Conservation (phyloP, 2,797 vertebrate genomes). For the Artibeus lituratus region DNA sequence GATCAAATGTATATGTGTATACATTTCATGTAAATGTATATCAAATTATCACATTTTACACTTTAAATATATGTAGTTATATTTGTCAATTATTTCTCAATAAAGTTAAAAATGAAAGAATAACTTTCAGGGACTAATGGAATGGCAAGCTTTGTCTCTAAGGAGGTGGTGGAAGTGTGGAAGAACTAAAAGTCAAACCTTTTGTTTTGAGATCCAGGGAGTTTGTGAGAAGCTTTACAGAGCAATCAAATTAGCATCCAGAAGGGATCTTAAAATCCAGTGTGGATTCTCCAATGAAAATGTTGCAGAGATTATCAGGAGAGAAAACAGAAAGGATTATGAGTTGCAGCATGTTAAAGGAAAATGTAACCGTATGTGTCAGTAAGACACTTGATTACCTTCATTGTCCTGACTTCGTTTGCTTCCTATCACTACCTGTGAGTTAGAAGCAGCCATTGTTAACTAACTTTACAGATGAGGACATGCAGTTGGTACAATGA, state of each 20-base stretch:
- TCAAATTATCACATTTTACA: not conserved
- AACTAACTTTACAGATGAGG: not conserved
- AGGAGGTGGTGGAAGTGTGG: not conserved
- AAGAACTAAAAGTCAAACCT: not conserved
- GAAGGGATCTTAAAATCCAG: not conserved
- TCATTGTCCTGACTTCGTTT: not conserved
- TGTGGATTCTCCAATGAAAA: not conserved
- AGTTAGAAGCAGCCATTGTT: not conserved
- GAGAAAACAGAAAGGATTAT: not conserved
- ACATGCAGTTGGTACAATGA: not conserved
- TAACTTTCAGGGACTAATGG: not conserved
- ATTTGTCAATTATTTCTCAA: not conserved
- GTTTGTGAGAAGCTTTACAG: not conserved
- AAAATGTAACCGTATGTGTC: not conserved
- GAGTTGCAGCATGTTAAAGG: not conserved
- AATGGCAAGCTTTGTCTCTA: not conserved
- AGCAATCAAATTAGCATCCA: not conserved
- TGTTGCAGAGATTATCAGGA: not conserved
- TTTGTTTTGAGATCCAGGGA: not conserved
- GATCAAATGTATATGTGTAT: too few relatives aligned
- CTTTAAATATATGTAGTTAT: not conserved
- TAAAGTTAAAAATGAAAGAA: not conserved
- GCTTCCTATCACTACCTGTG: not conserved
- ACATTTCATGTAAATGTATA: not conserved
- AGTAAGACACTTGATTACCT: not conserved